Conservation (phyloP, 2,113 vertebrate species). For the Barnardius zonarius region DNA sequence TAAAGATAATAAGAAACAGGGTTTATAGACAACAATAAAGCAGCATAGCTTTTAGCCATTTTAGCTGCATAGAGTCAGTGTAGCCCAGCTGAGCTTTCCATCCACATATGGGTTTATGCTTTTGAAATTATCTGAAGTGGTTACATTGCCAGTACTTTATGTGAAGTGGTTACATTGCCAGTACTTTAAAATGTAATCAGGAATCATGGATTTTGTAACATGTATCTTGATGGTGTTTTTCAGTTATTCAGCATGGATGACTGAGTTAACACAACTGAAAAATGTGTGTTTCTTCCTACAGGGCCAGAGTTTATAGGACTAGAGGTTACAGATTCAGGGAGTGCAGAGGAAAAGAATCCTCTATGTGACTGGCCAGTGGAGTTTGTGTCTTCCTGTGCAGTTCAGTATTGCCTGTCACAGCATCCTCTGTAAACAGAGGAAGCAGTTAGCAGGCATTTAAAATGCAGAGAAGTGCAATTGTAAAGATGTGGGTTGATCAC, state of each 20-base stretch:
- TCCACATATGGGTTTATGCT: not conserved
- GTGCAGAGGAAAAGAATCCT: not conserved
- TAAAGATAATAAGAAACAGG: not conserved
- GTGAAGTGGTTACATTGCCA: not conserved
- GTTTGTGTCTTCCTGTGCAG: not conserved
- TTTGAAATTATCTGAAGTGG: not conserved
- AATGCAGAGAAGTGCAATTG: not conserved
- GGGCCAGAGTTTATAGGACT: not conserved
- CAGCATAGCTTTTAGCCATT: not conserved
- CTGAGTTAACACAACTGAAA: not conserved
- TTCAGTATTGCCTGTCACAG: not conserved
- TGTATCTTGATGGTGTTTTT: not conserved
- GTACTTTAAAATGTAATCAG: not conserved
- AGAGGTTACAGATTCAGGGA: not conserved
- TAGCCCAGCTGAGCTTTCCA: not conserved
- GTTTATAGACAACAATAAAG: not conserved
- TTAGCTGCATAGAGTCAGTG: not conserved
- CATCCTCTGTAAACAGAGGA: not conserved
- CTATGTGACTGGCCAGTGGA: not conserved
- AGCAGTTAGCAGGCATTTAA: not conserved
- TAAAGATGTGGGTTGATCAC: not conserved
- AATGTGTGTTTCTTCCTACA: not conserved
- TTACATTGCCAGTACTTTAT: not conserved
- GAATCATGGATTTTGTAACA: not conserved
- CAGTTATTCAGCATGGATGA: not conserved